These are phyloP conservation scores for Nemotelus pantherinus DNA, from an alignment of 2,888 invertebrate genomes.

Conservation along the genomic window DNA sequence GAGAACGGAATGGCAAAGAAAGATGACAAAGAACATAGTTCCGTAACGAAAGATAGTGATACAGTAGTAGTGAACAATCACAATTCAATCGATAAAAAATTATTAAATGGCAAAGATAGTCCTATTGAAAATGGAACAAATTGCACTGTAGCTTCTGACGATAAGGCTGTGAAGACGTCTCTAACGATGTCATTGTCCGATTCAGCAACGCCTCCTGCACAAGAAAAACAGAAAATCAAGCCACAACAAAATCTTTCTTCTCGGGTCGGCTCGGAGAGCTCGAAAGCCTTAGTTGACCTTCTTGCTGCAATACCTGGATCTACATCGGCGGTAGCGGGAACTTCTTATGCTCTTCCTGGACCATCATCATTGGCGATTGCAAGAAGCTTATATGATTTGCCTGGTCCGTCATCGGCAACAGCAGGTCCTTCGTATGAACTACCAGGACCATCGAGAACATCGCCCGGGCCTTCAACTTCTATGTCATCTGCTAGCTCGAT, in stretches of 20 bases:
- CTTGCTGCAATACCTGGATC: no score
- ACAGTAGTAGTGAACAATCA: conserved; percentile 19
- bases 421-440: not conserved
- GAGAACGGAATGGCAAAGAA: conserved; percentile 19
- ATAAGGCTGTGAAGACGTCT: not conserved
- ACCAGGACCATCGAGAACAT: not conserved
- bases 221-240: no score
- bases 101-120: not conserved
- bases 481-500: conserved; percentile 25
- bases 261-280: no score
- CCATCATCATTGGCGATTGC: no score
- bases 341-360: no score
- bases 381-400: no score
- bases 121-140: conserved; percentile 2
- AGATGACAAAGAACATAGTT: not conserved
- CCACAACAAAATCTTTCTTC: no score
- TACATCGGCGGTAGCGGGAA: no score
- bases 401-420: conserved; percentile 4
- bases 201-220: no score
- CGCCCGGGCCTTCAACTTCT: conserved; percentile 6
- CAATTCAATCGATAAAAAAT: conserved; percentile 2
- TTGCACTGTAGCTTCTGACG: not conserved
- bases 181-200: no score
- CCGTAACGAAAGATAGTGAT: conserved; percentile 5
- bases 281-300: no score